These are phyloP conservation scores for Hoplostethus mediterraneus DNA, from an alignment of 2,797 vertebrate genomes.

Conservation along the genomic window DNA sequence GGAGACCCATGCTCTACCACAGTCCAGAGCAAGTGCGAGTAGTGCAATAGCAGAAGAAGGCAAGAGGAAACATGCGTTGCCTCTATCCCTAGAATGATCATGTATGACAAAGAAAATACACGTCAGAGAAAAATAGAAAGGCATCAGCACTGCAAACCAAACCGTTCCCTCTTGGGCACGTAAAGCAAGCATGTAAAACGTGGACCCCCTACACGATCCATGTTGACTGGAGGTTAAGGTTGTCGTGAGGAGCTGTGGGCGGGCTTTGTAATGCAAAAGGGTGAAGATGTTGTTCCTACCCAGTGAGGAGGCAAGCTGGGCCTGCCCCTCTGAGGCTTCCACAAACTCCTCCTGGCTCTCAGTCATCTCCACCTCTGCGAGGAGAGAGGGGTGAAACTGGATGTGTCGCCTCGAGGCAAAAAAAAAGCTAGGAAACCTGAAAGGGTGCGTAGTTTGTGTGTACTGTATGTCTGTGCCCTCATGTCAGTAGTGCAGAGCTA, in stretches of 20 bases:
- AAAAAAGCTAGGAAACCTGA: neutral
- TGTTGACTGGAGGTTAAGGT: slow-evolving; percentile 18
- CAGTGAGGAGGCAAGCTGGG: slow-evolving; percentile 83
- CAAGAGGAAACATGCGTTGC: too few relatives aligned
- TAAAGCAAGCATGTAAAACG: neutral
- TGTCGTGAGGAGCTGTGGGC: neutral
- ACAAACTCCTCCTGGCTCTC: slow-evolving; percentile 88
- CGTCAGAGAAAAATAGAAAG: too few relatives aligned
- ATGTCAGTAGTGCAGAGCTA: slow-evolving; percentile 57
- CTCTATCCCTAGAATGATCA: too few relatives aligned
- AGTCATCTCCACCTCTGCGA: slow-evolving; percentile 90
- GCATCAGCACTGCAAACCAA: too few relatives aligned
- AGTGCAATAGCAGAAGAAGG: too few relatives aligned
- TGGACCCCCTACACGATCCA: too few relatives aligned
- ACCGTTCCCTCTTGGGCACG: too few relatives aligned
- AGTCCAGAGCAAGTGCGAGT: too few relatives aligned
- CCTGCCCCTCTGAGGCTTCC: slow-evolving; percentile 83
- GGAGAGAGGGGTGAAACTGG: slow-evolving; percentile 77
- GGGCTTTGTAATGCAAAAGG: slow-evolving; percentile 16
- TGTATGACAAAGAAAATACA: too few relatives aligned
- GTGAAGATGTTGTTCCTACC: slow-evolving; percentile 85
- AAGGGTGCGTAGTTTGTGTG: neutral
- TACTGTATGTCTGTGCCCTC: neutral
- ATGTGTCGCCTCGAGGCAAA: neutral
- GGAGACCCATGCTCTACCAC: too few relatives aligned